Evolutionary conservation across 2,797 vertebrate genomes (phyloP).

Genomic region (Knipowitschia caucasica): DNA sequence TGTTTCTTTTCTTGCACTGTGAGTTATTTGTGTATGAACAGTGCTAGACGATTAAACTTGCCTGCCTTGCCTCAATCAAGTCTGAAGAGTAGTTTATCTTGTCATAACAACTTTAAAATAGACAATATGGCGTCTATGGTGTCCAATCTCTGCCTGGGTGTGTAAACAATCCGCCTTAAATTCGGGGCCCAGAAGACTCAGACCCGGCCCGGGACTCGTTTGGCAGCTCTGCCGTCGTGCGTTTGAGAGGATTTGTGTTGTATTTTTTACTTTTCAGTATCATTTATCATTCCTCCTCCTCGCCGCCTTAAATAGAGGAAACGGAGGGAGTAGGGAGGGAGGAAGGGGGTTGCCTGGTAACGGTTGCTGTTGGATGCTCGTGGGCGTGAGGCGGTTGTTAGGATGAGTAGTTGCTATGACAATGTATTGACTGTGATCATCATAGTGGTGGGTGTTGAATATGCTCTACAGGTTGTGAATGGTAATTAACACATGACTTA

Average conservation of each 20-base stretch:
- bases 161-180: background rate
- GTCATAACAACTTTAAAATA: no score
- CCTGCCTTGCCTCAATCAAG: no score
- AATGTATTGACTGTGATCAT: constrained; percentile 64
- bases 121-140: no score
- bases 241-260: constrained; percentile 11
- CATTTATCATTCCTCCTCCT: constrained; percentile 62
- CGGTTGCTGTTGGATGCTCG: constrained; percentile 73
- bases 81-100: no score
- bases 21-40: no score
- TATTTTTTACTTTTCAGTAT: constrained; percentile 31
- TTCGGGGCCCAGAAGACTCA: background rate
- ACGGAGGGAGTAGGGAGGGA: constrained; percentile 60
- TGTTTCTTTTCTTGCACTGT: no score
- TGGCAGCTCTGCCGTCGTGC: background rate
- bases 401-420: constrained; percentile 73
- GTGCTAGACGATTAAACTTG: no score
- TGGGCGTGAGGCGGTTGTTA: constrained; percentile 74
- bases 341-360: constrained; percentile 74
- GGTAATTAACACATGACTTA: constrained; percentile 34
- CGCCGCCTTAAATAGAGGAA: constrained; percentile 72
- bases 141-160: no score
- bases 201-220: background rate
- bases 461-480: constrained; percentile 66
- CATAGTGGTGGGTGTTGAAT: constrained; percentile 61